Evolutionary conservation across 2,797 vertebrate species (phyloP).

Genomic region (Tenualosa ilisha): DNA sequence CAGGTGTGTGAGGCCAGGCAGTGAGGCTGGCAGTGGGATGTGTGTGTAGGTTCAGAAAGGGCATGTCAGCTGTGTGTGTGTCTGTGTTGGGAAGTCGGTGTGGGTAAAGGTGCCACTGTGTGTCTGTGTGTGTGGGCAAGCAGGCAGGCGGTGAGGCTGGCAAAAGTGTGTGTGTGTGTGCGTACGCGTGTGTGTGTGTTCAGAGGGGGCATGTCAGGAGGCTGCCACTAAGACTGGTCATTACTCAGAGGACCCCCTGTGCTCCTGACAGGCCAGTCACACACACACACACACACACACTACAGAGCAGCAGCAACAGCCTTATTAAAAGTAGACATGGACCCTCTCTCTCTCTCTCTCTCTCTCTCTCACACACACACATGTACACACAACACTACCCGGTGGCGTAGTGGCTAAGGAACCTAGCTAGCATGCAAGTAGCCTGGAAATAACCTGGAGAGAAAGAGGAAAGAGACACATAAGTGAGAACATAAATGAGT

Average conservation of each 20-base stretch:
- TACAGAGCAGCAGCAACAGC: too few species aligned
- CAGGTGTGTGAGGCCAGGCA: conserved; percentile 65
- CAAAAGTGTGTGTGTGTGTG: conserved; percentile 60
- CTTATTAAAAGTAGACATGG: too few species aligned
- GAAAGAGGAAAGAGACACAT: not conserved
- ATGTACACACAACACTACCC: too few species aligned
- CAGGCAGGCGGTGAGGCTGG: conserved; percentile 66
- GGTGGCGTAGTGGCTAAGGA: too few species aligned
- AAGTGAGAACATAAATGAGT: too few species aligned
- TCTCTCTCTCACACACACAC: too few species aligned
- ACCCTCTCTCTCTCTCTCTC: too few species aligned
- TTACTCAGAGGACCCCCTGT: conserved; percentile 69
- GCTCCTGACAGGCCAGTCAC: conserved; percentile 4
- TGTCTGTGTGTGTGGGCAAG: conserved; percentile 21
- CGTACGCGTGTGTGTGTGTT: too few species aligned
- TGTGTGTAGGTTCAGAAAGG: not conserved
- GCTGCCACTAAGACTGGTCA: conserved; percentile 73
- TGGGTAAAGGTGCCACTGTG: conserved; percentile 41
- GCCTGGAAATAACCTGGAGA: too few species aligned
- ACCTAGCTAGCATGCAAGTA: too few species aligned
- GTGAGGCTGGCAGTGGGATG: conserved; percentile 57
- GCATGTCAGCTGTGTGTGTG: conserved; percentile 42
- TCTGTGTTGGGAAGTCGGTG: conserved; percentile 58
- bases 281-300: too few species aligned
- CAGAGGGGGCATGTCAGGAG: conserved; percentile 62